A percentile compares a stretch with the other conserved stretches of the same genome.
phyloP scores from a whole-genome alignment of 2,888 invertebrate species.

The Baronia brevicornis region DNA sequence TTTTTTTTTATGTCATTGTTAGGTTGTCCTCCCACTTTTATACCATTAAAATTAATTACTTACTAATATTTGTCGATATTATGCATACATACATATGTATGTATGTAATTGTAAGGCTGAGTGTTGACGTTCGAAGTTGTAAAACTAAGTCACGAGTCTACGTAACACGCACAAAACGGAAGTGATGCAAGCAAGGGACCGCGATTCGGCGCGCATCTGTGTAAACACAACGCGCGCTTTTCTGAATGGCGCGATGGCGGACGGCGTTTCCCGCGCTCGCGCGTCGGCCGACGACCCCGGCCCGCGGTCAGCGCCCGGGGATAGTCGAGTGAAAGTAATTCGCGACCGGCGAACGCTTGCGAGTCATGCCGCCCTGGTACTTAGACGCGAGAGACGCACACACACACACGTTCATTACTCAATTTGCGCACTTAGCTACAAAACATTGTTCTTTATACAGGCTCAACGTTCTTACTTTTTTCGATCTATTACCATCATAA shows the following conservation, averaged over 20 bases:
- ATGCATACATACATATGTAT: too few species aligned
- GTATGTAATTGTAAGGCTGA: too few species aligned
- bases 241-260: constrained; percentile 64
- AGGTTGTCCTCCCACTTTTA: too few species aligned
- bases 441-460: too few species aligned
- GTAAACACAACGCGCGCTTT: constrained; percentile 71
- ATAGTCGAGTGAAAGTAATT: constrained; percentile 74
- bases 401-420: constrained; percentile 24
- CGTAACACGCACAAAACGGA: constrained; percentile 60
- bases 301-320: constrained; percentile 66
- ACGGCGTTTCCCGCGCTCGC: constrained; percentile 66
- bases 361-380: constrained; percentile 60
- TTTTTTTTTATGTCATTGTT: too few species aligned
- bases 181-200: constrained; percentile 71
- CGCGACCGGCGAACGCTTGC: constrained; percentile 64
- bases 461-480: too few species aligned
- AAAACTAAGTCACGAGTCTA: constrained; percentile 49
- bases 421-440: too few species aligned
- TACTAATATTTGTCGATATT: too few species aligned
- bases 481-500: too few species aligned
- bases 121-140: too few species aligned
- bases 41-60: too few species aligned
- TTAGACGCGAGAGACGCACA: constrained; percentile 27
- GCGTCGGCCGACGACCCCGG: constrained; percentile 61
- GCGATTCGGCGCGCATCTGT: constrained; percentile 73